A percentile compares a stretch with the other conserved stretches of the same genome.
Evolutionary conservation across 2,888 invertebrate genomes (phyloP).

Genomic region (Zygothrica quintamaculata): DNA sequence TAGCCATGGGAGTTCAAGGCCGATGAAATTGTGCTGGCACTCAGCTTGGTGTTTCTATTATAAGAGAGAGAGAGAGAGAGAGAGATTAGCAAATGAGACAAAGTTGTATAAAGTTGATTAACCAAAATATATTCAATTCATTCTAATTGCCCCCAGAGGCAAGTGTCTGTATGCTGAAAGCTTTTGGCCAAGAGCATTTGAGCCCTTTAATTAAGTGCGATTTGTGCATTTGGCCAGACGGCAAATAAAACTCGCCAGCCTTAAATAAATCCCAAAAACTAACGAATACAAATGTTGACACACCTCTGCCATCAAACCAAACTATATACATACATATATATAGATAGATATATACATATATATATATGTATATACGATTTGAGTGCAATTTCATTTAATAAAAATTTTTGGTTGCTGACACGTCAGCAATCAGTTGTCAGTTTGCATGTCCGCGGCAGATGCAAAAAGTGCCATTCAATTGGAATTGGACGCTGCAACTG

Average conservation of each 20-base stretch:
- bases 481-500: conserved; percentile 4
- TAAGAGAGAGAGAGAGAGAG: conserved; percentile 55
- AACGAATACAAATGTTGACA: conserved; percentile 9
- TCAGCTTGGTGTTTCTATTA: conserved; percentile 90
- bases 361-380: conserved; percentile 4
- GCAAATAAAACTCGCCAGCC: conserved; percentile 31
- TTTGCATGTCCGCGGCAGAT: conserved; percentile 60
- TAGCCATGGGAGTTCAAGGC: conserved; percentile 87
- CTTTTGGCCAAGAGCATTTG: not conserved
- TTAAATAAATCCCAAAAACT: conserved; percentile 57
- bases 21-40: conserved; percentile 90
- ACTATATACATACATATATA: not conserved
- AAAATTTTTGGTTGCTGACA: conserved; percentile 60
- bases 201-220: conserved; percentile 65
- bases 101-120: conserved; percentile 18
- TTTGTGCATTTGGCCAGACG: conserved; percentile 56
- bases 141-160: conserved; percentile 13
- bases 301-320: not conserved
- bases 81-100: conserved; percentile 12
- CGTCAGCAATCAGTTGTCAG: conserved; percentile 78
- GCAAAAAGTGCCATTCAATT: conserved; percentile 46
- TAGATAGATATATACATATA: conserved; percentile 5
- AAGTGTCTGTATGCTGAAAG: not conserved
- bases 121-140: conserved; percentile 20
- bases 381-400: conserved; percentile 69